Evolutionary conservation across 2,888 invertebrate species (phyloP), one percentile per base, ranked within the genome.

Genomic region (Leptothorax acervorum): DNA sequence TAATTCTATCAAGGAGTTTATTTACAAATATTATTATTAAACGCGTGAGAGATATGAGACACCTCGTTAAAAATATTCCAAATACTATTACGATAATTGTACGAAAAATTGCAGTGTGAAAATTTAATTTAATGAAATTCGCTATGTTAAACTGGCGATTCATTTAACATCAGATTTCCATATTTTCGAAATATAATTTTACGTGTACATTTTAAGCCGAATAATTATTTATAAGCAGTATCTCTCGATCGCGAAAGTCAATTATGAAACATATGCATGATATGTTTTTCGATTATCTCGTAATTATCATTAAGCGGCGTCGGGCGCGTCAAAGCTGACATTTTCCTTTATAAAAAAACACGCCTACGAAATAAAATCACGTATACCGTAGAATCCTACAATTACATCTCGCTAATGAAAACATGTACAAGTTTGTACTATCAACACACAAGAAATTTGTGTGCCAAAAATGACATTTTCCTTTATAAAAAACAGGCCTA

Each of bases 261-360:
- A 79, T 79, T 79, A 79, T 60, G 35, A 60, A 70, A 79, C 35
- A 15, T 70, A 70, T 71, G 60, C 73, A 79, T 79, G 60, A 71
- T 71, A 18, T 35, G 35, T 35, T 73, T 79, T 35, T 79, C 79
- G 73, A 79, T 79, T 79, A 79, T 79, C 48, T 60, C 18, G 39
- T 12, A 73, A 79, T 79, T 73, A 73, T 55, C 65, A 18, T 35
- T 65, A 70, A 75, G 18, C 65, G 62, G n/a, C 6, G n/a, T 51
- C 18, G 28, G 8, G 4, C 35, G 79, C 55, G 31, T 73, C 79
- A 79, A 48, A 73, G 60, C 12, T 48, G 48, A 60, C 39, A 60
- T 60, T 70, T 70, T 23, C 31, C 23, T 48, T 35, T 70, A 31
- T 23, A 70, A 23, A 70, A 78, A 70, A 78, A 57, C 28, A 12